Evolutionary conservation across 2,888 invertebrate genomes (phyloP).

Genomic region (Eupithecia tripunctaria): DNA sequence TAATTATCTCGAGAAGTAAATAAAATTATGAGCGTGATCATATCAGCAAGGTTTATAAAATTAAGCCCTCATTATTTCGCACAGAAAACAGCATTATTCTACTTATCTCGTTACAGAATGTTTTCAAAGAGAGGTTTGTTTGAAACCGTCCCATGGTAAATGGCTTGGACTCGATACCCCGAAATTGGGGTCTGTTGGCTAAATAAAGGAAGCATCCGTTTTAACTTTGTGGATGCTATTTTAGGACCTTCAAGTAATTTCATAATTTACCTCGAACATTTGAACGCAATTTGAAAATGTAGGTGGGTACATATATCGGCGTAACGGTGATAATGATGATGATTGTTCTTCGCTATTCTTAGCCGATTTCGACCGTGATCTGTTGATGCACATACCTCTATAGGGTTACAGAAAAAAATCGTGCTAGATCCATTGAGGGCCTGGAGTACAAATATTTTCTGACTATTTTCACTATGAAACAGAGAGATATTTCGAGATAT

Average conservation of each 20-base stretch:
- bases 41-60: not conserved
- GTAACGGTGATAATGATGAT: not conserved
- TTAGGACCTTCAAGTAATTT: slow-evolving; percentile 37
- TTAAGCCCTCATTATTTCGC: slow-evolving; percentile 28
- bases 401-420: too few species aligned
- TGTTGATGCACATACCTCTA: too few species aligned
- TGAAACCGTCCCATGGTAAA: slow-evolving; percentile 35
- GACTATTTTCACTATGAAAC: too few species aligned
- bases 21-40: not conserved
- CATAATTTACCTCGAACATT: slow-evolving; percentile 23
- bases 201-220: slow-evolving; percentile 60
- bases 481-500: too few species aligned
- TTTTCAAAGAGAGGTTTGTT: slow-evolving; percentile 44
- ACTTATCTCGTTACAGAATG: slow-evolving; percentile 38
- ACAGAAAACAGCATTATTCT: slow-evolving; percentile 16
- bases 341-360: too few species aligned
- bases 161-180: slow-evolving; percentile 41
- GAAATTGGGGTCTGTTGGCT: slow-evolving; percentile 53
- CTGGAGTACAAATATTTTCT: too few species aligned
- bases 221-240: slow-evolving; percentile 38
- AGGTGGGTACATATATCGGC: not conserved
- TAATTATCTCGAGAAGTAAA: too few species aligned
- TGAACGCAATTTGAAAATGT: not conserved
- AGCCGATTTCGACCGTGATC: not conserved
- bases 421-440: too few species aligned